phyloP scores from a whole-genome alignment of 1,140 invertebrate genomes.

The Goniozus legneri region DNA sequence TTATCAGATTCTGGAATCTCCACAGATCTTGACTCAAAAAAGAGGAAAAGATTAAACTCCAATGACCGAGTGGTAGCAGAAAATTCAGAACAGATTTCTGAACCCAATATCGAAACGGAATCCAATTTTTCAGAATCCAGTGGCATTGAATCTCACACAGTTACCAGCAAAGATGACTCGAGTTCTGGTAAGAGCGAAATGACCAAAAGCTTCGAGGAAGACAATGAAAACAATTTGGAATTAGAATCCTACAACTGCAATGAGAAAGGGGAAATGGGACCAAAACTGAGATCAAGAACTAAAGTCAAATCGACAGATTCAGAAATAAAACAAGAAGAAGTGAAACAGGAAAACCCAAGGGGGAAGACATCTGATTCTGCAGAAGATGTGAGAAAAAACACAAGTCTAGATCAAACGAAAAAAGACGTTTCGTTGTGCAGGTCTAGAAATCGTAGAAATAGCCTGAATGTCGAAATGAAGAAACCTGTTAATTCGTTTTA shows the following conservation, averaged over 20 bases:
- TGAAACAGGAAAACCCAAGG: slow-evolving; percentile 14
- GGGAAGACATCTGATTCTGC: slow-evolving; percentile 27
- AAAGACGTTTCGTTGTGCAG: slow-evolving; percentile 39
- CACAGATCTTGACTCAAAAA: slow-evolving; percentile 51
- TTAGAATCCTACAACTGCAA: slow-evolving; percentile 44
- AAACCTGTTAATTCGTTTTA: slow-evolving; percentile 41
- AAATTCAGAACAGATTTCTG: slow-evolving; percentile 57
- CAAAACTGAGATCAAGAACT: slow-evolving; percentile 48
- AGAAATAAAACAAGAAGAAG: slow-evolving; percentile 25
- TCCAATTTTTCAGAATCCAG: slow-evolving; percentile 60
- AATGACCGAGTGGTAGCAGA: slow-evolving; percentile 57
- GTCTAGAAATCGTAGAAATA: slow-evolving; percentile 40
- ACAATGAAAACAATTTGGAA: slow-evolving; percentile 38
- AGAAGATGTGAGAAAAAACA: slow-evolving; percentile 24
- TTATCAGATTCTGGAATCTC: slow-evolving; percentile 50
- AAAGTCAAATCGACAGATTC: slow-evolving; percentile 39
- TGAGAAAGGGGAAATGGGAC: slow-evolving; percentile 37
- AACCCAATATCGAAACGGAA: slow-evolving; percentile 53
- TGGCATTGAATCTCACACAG: slow-evolving; percentile 25
- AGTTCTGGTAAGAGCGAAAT: slow-evolving; percentile 36
- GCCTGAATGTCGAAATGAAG: slow-evolving; percentile 46
- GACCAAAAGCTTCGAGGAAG: slow-evolving; percentile 46
- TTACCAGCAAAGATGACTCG: slow-evolving; percentile 24
- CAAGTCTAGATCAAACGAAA: slow-evolving; percentile 24
- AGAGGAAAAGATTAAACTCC: slow-evolving; percentile 57